Conservation (phyloP, 2,888 invertebrate species). For the Melanargia galathea region DNA sequence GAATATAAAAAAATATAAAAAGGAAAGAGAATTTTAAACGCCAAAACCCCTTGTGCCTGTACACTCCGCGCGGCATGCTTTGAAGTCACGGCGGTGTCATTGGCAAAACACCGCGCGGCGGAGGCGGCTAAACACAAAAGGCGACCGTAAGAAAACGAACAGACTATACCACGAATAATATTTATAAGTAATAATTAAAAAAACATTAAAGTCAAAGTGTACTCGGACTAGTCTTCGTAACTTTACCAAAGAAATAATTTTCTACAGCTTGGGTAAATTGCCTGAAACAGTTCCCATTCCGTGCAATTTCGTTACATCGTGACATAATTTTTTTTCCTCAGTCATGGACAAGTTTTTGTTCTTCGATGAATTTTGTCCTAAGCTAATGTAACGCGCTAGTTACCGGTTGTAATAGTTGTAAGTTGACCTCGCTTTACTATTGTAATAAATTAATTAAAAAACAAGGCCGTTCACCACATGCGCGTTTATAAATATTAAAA, state of each 20-base stretch:
- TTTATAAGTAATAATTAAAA: not conserved
- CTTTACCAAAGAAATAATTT: not conserved
- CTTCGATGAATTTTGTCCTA: conserved; percentile 18
- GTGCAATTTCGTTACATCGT: not conserved
- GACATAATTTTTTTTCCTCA: conserved; percentile 3
- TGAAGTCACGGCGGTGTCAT: too few species aligned
- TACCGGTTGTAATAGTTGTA: conserved; percentile 35
- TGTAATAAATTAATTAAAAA: conserved; percentile 54
- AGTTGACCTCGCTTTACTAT: conserved; percentile 61
- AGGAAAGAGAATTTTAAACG: too few species aligned
- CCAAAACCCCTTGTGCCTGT: too few species aligned
- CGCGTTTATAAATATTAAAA: conserved; percentile 42
- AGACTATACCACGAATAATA: too few species aligned
- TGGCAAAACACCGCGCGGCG: too few species aligned
- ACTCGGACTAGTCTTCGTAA: not conserved
- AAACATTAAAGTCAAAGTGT: not conserved
- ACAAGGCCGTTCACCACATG: conserved; percentile 57
- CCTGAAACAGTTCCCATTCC: not conserved
- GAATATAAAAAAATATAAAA: too few species aligned
- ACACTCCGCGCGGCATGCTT: too few species aligned
- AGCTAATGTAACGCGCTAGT: conserved; percentile 30
- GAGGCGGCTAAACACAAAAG: too few species aligned
- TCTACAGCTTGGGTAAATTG: not conserved
- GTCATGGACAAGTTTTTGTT: conserved; percentile 25
- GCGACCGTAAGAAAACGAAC: too few species aligned